Evolutionary conservation across 2,888 invertebrate species (phyloP).

Genomic region (Caenorhabditis panamensis): DNA sequence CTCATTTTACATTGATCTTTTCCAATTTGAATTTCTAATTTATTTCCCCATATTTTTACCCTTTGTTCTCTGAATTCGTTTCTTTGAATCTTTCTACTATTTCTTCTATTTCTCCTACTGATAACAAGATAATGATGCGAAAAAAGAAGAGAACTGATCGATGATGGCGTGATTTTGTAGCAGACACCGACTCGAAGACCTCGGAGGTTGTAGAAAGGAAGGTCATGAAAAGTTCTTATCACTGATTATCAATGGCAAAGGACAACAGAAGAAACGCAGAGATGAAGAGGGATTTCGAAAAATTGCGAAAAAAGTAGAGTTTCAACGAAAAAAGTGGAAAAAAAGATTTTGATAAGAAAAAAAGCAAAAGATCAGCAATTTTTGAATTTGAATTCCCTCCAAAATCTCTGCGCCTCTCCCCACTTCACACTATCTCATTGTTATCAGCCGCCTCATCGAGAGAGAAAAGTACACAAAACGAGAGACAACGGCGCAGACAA

Average conservation of each 20-base stretch:
- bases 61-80: not conserved
- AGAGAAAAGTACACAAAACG: conserved; percentile 47
- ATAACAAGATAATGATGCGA: conserved; percentile 40
- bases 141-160: conserved; percentile 15
- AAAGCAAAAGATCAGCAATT: no score
- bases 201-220: not conserved
- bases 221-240: not conserved
- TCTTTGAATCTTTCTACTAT: conserved; percentile 14
- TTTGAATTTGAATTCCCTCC: conserved; percentile 3
- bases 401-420: conserved; percentile 1
- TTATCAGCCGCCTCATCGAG: conserved; percentile 15
- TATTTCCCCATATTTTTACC: not conserved
- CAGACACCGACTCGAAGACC: conserved; percentile 7
- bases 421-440: not conserved
- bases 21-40: not conserved
- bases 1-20: conserved; percentile 32
- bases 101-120: conserved; percentile 22
- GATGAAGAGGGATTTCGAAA: conserved; percentile 2
- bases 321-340: not conserved
- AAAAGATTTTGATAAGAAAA: no score
- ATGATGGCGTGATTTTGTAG: conserved; percentile 51
- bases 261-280: conserved; percentile 4
- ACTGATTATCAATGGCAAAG: not conserved
- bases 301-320: not conserved
- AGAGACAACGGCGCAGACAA: conserved; percentile 20